These are phyloP conservation scores for Podocnemis expansa DNA, from an alignment of 2,113 vertebrate genomes.

Conservation along the genomic window DNA sequence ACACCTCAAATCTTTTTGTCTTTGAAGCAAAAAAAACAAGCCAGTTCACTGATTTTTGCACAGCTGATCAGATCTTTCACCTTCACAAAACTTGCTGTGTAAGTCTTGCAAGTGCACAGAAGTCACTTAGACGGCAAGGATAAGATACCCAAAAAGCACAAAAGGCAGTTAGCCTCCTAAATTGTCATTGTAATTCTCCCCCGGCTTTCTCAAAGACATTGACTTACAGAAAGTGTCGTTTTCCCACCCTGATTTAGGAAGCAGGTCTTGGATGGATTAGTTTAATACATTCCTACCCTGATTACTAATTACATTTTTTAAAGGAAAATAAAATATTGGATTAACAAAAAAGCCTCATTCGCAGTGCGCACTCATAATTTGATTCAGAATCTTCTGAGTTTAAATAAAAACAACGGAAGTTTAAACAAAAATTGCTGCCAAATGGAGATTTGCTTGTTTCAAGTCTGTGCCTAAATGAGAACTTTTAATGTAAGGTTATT, in stretches of 20 bases:
- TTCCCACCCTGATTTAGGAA: not conserved
- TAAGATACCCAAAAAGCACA: not conserved
- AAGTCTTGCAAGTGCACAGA: not conserved
- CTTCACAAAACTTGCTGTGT: not conserved
- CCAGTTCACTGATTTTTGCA: not conserved
- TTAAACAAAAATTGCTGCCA: not conserved
- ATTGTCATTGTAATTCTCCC: not conserved
- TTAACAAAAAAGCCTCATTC: not conserved
- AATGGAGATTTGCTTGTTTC: not conserved
- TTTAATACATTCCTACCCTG: not conserved
- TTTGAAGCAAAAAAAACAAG: not conserved
- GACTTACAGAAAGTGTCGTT: not conserved
- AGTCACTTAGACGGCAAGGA: not conserved
- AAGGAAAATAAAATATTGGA: not conserved
- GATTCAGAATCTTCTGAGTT: not conserved
- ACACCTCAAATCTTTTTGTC: not conserved
- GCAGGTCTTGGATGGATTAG: not conserved
- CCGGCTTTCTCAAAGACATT: not conserved
- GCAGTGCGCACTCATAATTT: not conserved
- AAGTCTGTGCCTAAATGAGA: not conserved
- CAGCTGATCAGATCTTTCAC: not conserved
- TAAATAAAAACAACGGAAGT: not conserved
- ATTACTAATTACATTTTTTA: not conserved
- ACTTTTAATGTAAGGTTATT: not conserved
- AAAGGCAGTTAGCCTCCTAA: not conserved